Conservation (phyloP, 2,113 vertebrate genomes). For the Pycnonotus jocosus region DNA sequence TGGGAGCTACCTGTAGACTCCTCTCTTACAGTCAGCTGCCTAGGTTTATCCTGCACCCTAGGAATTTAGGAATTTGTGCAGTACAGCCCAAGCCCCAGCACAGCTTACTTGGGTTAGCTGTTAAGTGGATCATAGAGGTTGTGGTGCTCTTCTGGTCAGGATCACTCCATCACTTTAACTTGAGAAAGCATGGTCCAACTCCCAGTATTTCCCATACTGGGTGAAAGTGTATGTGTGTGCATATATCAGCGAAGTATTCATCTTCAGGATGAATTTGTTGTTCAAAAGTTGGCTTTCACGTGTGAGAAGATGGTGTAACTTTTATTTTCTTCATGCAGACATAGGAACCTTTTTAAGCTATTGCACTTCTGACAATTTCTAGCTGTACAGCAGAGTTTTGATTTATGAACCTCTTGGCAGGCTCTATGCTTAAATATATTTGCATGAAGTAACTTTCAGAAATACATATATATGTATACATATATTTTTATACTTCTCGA, state of each 20-base stretch:
- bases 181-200: not conserved
- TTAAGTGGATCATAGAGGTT: not conserved
- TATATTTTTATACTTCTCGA: not conserved
- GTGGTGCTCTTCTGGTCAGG: not conserved
- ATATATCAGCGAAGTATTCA: not conserved
- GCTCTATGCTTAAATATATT: not conserved
- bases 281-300: not conserved
- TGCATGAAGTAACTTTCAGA: not conserved
- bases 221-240: not conserved
- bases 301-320: not conserved
- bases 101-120: not conserved
- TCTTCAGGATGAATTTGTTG: not conserved
- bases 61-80: not conserved
- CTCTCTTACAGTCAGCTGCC: not conserved
- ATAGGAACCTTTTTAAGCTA: not conserved
- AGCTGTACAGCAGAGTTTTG: not conserved
- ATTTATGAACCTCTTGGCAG: not conserved
- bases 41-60: not conserved
- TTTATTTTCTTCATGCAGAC: not conserved
- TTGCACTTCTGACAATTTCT: not conserved
- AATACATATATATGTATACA: not conserved
- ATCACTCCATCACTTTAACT: not conserved
- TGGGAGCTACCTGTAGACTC: not conserved
- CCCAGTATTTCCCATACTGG: not conserved
- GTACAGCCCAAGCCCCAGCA: not conserved